Conservation (phyloP, 1,140 invertebrate species). For the Nasonia longicornis region DNA sequence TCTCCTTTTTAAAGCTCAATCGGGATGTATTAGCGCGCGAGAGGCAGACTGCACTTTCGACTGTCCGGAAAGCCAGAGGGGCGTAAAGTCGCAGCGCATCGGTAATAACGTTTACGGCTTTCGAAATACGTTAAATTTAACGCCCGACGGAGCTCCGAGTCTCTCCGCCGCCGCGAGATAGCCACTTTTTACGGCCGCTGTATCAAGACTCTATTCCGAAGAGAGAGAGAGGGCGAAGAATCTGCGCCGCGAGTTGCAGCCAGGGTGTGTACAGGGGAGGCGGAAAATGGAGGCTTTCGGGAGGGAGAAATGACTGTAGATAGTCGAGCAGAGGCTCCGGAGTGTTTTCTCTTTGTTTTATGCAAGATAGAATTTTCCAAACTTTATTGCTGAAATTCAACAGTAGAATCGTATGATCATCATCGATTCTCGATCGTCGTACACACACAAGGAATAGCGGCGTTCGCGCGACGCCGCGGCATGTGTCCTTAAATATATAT, state of each 20-base stretch:
- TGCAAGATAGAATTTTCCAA: slow-evolving; percentile 33
- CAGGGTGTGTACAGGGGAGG: not conserved
- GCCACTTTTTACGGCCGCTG: slow-evolving; percentile 1
- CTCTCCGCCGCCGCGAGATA: not conserved
- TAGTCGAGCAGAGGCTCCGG: not conserved
- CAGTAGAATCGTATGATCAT: slow-evolving; percentile 29
- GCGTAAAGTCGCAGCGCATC: slow-evolving; percentile 2
- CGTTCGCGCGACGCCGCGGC: too few species aligned
- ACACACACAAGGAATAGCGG: slow-evolving; percentile 9
- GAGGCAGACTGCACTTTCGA: not conserved
- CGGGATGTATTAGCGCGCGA: not conserved
- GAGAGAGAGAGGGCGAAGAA: not conserved
- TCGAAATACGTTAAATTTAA: slow-evolving; percentile 51
- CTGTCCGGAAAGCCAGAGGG: not conserved
- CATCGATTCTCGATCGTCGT: slow-evolving; percentile 12
- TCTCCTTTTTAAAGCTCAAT: not conserved
- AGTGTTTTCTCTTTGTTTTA: not conserved
- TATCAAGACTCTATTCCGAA: not conserved
- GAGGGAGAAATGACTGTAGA: not conserved
- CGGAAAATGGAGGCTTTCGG: not conserved
- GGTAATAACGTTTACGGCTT: slow-evolving; percentile 50
- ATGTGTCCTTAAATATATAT: not conserved
- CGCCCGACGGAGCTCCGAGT: slow-evolving; percentile 2
- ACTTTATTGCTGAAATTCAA: slow-evolving; percentile 44
- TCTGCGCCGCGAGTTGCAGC: too few species aligned